Conservation (phyloP, 2,113 vertebrate species). For the Cyphomyrus plagiostoma region DNA sequence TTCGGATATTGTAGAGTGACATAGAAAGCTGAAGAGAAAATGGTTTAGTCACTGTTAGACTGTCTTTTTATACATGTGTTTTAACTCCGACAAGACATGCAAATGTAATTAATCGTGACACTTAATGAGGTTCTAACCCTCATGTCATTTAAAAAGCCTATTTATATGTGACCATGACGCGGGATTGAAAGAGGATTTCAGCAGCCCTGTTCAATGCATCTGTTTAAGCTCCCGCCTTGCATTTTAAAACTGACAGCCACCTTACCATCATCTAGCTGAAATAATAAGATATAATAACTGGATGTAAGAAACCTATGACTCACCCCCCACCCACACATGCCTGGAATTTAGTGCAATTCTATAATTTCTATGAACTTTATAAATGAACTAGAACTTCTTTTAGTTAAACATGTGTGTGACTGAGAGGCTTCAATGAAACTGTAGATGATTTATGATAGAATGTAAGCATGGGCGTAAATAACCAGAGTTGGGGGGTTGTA, state of each 20-base stretch:
- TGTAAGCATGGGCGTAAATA: not conserved
- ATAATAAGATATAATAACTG: not conserved
- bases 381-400: not conserved
- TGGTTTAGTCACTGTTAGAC: not conserved
- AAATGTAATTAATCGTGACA: constrained; percentile 24
- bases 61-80: not conserved
- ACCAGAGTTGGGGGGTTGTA: not conserved
- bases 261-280: not conserved
- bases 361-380: not conserved
- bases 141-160: constrained; percentile 35
- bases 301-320: not conserved
- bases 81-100: constrained; percentile 3
- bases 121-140: constrained; percentile 22
- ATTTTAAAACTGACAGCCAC: constrained; percentile 50
- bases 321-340: not conserved
- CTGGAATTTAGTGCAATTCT: not conserved
- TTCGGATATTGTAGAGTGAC: not conserved
- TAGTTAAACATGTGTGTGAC: not conserved
- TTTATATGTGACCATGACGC: constrained; percentile 28
- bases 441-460: not conserved
- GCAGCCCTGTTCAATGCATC: constrained; percentile 61
- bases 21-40: not conserved
- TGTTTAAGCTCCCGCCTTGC: constrained; percentile 57
- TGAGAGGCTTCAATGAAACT: not conserved
- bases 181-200: constrained; percentile 42